Conservation (phyloP, 2,797 vertebrate genomes). For the Falco concolor region DNA sequence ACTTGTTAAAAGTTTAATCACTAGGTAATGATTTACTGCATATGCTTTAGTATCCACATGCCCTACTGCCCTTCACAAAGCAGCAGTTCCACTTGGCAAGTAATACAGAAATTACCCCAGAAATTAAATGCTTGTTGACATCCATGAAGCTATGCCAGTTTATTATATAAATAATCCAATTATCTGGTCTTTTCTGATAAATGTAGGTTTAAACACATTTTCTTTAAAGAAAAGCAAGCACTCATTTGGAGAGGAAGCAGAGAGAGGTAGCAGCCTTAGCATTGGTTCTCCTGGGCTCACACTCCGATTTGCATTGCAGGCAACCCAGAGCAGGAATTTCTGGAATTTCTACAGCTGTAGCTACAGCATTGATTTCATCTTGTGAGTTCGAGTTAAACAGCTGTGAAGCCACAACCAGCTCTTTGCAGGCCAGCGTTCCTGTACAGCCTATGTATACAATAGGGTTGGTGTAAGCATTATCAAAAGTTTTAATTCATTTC, state of each 20-base stretch:
- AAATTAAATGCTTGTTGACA: neutral
- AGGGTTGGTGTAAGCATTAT: accelerated
- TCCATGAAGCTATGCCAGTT: neutral
- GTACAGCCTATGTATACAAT: neutral
- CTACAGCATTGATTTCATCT: neutral
- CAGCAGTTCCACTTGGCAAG: neutral
- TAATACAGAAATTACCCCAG: neutral
- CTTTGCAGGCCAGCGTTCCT: neutral
- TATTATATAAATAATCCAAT: neutral
- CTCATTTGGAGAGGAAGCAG: neutral
- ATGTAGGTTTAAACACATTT: neutral
- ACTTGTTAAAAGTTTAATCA: neutral
- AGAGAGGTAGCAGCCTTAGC: neutral
- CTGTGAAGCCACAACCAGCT: neutral
- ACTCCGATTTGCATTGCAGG: neutral
- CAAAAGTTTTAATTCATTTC: accelerated
- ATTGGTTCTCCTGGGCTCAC: neutral
- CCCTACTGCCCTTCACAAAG: neutral
- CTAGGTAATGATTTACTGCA: neutral
- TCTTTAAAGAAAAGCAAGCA: neutral
- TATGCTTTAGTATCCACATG: neutral
- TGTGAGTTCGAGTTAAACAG: neutral
- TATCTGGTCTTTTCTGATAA: neutral
- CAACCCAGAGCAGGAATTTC: conserved; percentile 30
- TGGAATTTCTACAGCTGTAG: conserved; percentile 44